These are phyloP conservation scores for Meta bourneti DNA, from an alignment of 2,888 invertebrate species.

Conservation along the genomic window DNA sequence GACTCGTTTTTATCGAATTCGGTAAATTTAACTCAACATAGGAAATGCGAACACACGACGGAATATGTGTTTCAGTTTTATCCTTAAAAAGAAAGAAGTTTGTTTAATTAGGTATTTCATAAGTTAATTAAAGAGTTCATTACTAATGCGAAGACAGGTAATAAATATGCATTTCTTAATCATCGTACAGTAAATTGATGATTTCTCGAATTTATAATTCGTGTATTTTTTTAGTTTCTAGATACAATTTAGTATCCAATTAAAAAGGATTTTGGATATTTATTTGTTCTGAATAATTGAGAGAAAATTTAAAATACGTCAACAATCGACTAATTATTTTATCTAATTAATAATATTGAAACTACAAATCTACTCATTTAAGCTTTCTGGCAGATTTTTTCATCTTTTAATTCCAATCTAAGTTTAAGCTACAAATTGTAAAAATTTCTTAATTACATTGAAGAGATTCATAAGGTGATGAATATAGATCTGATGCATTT, in stretches of 20 bases:
- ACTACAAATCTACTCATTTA: background rate
- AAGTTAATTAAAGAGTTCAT: slow-evolving; percentile 30
- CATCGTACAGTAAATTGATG: background rate
- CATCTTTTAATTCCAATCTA: too few species aligned
- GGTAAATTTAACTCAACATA: too few species aligned
- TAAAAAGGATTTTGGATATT: slow-evolving; percentile 15
- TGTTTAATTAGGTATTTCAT: slow-evolving; percentile 14
- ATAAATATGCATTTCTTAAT: slow-evolving; percentile 11
- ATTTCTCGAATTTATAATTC: slow-evolving; percentile 3
- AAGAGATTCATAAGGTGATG: too few species aligned
- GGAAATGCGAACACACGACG: too few species aligned
- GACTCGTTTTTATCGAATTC: too few species aligned
- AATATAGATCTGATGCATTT: too few species aligned
- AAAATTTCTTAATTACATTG: too few species aligned
- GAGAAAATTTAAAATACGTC: background rate
- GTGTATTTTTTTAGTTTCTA: background rate
- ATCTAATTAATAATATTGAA: background rate
- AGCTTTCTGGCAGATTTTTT: background rate
- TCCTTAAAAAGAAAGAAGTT: background rate
- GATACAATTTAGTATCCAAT: background rate
- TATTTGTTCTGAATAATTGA: background rate
- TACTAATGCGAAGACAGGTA: slow-evolving; percentile 5
- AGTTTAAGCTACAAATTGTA: too few species aligned
- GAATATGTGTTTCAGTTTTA: background rate
- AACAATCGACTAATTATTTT: background rate